phyloP scores from a whole-genome alignment of 2,113 vertebrate species.

The Psilopogon haemacephalus region DNA sequence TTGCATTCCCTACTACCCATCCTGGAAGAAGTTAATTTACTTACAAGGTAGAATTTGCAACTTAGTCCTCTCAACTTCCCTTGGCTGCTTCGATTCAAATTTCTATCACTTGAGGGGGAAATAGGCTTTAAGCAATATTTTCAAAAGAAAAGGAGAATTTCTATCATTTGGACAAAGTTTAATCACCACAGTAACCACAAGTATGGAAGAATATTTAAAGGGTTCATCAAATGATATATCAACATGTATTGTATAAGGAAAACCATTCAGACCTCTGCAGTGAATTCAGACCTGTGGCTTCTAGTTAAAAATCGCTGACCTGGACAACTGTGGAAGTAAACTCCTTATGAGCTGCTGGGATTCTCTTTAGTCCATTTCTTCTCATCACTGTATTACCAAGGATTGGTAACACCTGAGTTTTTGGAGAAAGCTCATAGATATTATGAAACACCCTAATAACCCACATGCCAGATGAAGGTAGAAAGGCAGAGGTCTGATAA shows the following conservation, averaged over 20 bases:
- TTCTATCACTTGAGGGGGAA: not conserved
- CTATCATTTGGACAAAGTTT: not conserved
- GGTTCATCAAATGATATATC: not conserved
- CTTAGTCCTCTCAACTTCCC: not conserved
- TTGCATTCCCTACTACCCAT: not conserved
- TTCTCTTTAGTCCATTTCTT: not conserved
- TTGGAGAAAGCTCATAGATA: not conserved
- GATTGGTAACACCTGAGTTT: not conserved
- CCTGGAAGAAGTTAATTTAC: not conserved
- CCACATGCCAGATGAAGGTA: not conserved
- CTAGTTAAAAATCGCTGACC: not conserved
- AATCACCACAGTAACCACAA: not conserved
- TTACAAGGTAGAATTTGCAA: rapidly evolving
- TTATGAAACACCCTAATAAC: not conserved
- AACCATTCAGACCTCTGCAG: not conserved
- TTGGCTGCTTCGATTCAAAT: not conserved
- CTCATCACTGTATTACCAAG: not conserved
- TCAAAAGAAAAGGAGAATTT: not conserved
- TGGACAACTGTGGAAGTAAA: not conserved
- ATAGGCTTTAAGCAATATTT: not conserved
- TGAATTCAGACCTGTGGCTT: not conserved
- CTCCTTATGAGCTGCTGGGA: not conserved
- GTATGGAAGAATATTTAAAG: not conserved
- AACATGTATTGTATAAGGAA: not conserved
- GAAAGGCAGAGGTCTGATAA: not conserved